These are phyloP conservation scores for Scylla paramamosain DNA, from an alignment of 1,140 invertebrate species.

Conservation along the genomic window DNA sequence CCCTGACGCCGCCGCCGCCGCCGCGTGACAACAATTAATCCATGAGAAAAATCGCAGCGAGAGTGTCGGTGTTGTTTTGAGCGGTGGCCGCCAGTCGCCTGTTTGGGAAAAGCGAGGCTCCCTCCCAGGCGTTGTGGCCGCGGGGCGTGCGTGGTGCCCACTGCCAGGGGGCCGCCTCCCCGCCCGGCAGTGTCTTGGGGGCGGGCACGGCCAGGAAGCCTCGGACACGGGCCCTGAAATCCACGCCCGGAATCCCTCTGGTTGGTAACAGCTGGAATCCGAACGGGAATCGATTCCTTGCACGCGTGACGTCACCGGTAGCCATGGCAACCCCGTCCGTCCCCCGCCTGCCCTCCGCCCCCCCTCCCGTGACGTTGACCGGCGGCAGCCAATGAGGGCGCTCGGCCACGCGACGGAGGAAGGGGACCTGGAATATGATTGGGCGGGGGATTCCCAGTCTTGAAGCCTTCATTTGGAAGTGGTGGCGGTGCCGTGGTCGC, in stretches of 20 bases:
- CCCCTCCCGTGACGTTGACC: conserved; percentile 54
- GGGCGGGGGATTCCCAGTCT: conserved; percentile 64
- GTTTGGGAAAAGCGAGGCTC: background rate
- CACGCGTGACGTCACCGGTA: conserved; percentile 67
- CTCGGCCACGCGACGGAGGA: conserved; percentile 27
- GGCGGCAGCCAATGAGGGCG: conserved; percentile 52
- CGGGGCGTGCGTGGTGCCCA: background rate
- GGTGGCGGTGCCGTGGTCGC: conserved; percentile 40
- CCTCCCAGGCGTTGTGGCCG: background rate
- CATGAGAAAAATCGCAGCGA: background rate
- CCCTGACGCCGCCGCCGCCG: background rate
- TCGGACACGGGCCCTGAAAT: background rate
- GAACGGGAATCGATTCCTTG: conserved; percentile 70
- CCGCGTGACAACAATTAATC: conserved; percentile 12
- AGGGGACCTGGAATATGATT: conserved; percentile 68
- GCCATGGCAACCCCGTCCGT: conserved; percentile 63
- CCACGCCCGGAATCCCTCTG: background rate
- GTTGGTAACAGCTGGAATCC: background rate
- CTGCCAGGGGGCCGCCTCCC: background rate
- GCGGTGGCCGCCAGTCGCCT: background rate
- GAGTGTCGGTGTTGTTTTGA: background rate
- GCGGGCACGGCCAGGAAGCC: background rate
- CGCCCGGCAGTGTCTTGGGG: background rate
- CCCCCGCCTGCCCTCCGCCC: background rate
- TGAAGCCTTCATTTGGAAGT: conserved; percentile 68